Conservation (phyloP, 2,888 invertebrate genomes). For the Caprella mutica region DNA sequence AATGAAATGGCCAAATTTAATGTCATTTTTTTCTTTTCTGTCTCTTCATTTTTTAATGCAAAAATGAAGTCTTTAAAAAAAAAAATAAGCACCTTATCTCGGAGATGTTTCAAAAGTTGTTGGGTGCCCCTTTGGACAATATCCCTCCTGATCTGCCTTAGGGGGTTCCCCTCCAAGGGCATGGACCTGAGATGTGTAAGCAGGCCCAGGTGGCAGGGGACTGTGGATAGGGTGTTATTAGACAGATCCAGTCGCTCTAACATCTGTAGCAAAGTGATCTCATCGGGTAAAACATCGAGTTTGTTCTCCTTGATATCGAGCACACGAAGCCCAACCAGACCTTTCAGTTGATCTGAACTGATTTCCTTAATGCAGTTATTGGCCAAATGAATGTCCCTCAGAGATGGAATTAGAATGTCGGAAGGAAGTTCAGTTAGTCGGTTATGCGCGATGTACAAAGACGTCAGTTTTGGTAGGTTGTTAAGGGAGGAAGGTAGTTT, state of each 20-base stretch:
- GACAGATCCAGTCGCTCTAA: conserved; percentile 68
- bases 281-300: conserved; percentile 61
- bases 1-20: too few relatives aligned
- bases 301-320: conserved; percentile 73
- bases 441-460: conserved; percentile 42
- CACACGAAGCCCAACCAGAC: conserved; percentile 58
- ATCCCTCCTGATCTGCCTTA: conserved; percentile 68
- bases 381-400: conserved; percentile 70
- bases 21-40: too few relatives aligned
- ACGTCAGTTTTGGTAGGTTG: conserved; percentile 44
- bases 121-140: conserved; percentile 71
- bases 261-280: conserved; percentile 60
- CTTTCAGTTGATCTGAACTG: conserved; percentile 57
- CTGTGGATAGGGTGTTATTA: conserved; percentile 41
- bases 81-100: conserved; percentile 18
- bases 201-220: conserved; percentile 56
- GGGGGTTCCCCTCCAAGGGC: conserved; percentile 72
- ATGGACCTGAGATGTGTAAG: conserved; percentile 69
- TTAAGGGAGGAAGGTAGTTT: conserved; percentile 54
- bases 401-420: conserved; percentile 57
- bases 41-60: too few relatives aligned
- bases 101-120: conserved; percentile 59
- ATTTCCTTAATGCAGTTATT: conserved; percentile 70
- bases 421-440: conserved; percentile 39
- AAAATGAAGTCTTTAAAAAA: too few relatives aligned